These are phyloP conservation scores for Callinectes sapidus DNA, from an alignment of 2,888 invertebrate species.

Conservation along the genomic window DNA sequence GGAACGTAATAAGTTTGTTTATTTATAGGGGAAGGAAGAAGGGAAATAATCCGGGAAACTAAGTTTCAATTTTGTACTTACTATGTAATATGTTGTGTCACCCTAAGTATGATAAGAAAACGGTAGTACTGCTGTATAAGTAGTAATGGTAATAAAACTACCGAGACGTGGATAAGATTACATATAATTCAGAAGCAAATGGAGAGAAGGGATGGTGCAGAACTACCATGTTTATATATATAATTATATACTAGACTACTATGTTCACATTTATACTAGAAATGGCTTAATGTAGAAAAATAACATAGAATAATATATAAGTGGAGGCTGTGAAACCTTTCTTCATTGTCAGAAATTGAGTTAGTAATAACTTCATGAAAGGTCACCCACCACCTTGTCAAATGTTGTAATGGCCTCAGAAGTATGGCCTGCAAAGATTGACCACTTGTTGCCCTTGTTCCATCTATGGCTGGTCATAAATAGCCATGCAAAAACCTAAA, in stretches of 20 bases:
- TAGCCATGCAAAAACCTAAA: no score
- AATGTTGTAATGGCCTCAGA: background rate
- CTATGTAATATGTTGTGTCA: no score
- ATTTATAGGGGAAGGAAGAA: background rate
- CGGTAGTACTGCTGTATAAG: background rate
- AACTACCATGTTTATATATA: no score
- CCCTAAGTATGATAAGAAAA: background rate
- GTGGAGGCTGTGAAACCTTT: background rate
- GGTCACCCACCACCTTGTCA: background rate
- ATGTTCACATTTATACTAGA: background rate
- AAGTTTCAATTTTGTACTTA: no score
- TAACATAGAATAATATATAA: background rate
- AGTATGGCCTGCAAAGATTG: background rate
- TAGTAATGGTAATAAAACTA: background rate
- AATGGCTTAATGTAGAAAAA: background rate
- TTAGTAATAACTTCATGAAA: background rate
- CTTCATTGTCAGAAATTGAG: background rate
- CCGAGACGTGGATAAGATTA: background rate
- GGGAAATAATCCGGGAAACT: background rate
- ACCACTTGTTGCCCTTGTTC: background rate
- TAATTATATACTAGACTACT: no score
- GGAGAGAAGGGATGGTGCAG: background rate
- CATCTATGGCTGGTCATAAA: no score
- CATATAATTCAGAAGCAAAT: background rate
- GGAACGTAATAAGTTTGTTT: no score